These are phyloP conservation scores for Acronicta psi DNA, from an alignment of 2,888 invertebrate species.

Conservation along the genomic window DNA sequence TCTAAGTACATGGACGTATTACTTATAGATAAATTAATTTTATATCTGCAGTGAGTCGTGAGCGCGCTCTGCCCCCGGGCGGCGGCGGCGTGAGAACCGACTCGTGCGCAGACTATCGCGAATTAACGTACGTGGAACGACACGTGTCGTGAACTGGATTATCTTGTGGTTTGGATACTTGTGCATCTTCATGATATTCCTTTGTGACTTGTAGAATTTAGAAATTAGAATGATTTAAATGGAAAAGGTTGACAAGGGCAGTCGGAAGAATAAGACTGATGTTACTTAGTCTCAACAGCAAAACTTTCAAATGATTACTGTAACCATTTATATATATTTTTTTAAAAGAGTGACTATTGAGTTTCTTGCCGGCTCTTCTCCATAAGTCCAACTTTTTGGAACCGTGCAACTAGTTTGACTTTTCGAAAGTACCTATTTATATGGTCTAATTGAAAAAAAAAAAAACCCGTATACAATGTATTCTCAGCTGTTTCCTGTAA, in stretches of 20 bases:
- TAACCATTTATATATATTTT: too few species aligned
- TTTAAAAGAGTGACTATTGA: too few species aligned
- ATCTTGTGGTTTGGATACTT: constrained; percentile 37
- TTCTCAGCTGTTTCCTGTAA: too few species aligned
- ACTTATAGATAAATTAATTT: constrained; percentile 88
- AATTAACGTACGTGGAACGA: constrained; percentile 60
- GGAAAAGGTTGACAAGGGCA: not conserved
- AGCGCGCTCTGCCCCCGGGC: constrained; percentile 84
- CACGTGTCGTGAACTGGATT: constrained; percentile 61
- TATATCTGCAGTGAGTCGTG: constrained; percentile 85
- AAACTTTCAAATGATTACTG: too few species aligned
- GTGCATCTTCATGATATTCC: constrained; percentile 45
- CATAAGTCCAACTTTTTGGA: too few species aligned
- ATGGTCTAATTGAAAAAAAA: too few species aligned
- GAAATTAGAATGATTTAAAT: constrained; percentile 1
- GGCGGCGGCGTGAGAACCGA: constrained; percentile 83
- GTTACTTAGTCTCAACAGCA: not conserved
- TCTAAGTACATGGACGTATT: constrained; percentile 65
- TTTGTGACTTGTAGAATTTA: constrained; percentile 17
- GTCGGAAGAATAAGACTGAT: not conserved
- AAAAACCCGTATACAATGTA: too few species aligned
- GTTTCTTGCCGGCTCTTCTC: too few species aligned
- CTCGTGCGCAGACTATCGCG: constrained; percentile 59
- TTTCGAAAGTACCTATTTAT: too few species aligned
- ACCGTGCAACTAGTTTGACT: too few species aligned